phyloP scores from a whole-genome alignment of 2,888 invertebrate genomes.

The Drosophila pegasa region DNA sequence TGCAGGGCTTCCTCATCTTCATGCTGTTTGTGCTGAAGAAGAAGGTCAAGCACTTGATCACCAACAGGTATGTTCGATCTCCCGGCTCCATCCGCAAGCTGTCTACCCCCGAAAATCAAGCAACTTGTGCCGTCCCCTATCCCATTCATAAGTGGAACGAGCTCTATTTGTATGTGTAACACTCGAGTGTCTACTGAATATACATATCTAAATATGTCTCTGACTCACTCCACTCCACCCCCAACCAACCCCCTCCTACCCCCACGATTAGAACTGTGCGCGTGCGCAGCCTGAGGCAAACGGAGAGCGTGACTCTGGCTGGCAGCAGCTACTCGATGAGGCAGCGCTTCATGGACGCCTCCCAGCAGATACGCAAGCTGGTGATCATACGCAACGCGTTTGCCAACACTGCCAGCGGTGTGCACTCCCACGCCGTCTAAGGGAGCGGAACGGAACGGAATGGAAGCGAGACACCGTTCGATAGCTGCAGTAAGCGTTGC shows the following conservation, averaged over 20 bases:
- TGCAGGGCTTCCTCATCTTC: conserved; percentile 87
- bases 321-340: conserved; percentile 72
- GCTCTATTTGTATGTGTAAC: conserved; percentile 13
- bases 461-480: background rate
- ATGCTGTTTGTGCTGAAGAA: conserved; percentile 88
- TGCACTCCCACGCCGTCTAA: conserved; percentile 74
- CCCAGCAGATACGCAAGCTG: conserved; percentile 81
- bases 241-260: background rate
- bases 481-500: conserved; percentile 43
- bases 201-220: conserved; percentile 5
- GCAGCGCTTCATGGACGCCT: conserved; percentile 80
- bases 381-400: conserved; percentile 82
- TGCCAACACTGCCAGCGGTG: conserved; percentile 52
- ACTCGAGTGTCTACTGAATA: conserved; percentile 6
- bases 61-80: conserved; percentile 78
- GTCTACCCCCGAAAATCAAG: background rate
- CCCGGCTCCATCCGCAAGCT: background rate
- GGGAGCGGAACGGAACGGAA: background rate
- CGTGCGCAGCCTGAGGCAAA: conserved; percentile 77
- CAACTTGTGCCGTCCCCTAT: conserved; percentile 21
- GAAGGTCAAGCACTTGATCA: conserved; percentile 83
- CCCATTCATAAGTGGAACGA: conserved; percentile 35
- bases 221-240: conserved; percentile 11
- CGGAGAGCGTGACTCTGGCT: conserved; percentile 77
- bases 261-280: conserved; percentile 70